Percentiles rank a stretch among this genome's conserved stretches.
Conservation (phyloP, 2,888 invertebrate species). For the Lasiommata megera region DNA sequence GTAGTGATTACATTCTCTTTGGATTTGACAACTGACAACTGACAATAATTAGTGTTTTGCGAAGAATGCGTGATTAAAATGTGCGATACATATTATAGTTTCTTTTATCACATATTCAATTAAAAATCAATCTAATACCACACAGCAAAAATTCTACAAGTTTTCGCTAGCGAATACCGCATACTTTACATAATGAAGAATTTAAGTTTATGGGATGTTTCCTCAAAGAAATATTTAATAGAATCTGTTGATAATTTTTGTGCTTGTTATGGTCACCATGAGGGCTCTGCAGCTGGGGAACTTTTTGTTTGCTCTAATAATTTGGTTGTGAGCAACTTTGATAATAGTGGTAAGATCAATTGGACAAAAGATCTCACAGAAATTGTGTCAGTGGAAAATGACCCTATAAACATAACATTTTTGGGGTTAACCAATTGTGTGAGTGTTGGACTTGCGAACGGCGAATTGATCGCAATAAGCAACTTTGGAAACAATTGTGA, state of each 20-base stretch:
- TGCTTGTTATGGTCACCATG: conserved; percentile 59
- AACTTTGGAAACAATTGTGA: conserved; percentile 50
- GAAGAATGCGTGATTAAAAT: too few species aligned
- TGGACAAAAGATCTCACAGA: conserved; percentile 59
- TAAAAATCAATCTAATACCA: too few species aligned
- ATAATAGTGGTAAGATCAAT: conserved; percentile 49
- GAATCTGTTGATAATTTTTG: conserved; percentile 43
- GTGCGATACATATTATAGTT: too few species aligned
- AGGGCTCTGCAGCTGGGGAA: conserved; percentile 50
- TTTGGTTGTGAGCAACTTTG: conserved; percentile 54
- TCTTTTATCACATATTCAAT: too few species aligned
- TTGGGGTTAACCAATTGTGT: conserved; percentile 57
- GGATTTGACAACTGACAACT: too few species aligned
- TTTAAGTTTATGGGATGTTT: conserved; percentile 59
- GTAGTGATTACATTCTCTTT: too few species aligned
- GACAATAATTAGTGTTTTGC: too few species aligned
- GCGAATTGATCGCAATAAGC: conserved; percentile 60
- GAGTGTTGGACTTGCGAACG: conserved; percentile 62
- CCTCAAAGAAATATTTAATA: conserved; percentile 45
- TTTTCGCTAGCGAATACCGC: background rate
- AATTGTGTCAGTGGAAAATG: conserved; percentile 62
- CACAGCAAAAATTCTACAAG: too few species aligned
- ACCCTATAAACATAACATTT: conserved; percentile 65
- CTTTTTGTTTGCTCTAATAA: conserved; percentile 64
- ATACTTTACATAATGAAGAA: conserved; percentile 54